Evolutionary conservation across 2,888 invertebrate genomes (phyloP), one percentile per base, ranked within the genome.

Genomic region (Lasius fuliginosus): DNA sequence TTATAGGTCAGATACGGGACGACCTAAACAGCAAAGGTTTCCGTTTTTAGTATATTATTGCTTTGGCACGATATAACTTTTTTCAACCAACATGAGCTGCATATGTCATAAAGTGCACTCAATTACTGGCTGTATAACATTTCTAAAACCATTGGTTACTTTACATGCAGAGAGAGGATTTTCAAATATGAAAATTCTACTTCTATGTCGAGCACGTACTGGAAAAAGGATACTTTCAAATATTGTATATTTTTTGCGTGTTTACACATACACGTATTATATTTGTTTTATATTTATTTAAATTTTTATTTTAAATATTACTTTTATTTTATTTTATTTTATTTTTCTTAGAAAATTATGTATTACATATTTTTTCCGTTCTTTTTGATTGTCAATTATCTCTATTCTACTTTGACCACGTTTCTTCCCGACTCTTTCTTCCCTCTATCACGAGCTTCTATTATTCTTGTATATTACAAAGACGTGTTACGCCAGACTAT

Each of bases 381-480:
- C 8, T 56, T 58, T 9, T 53, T n/a, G 46, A 30, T 49, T 49
- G 33, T 40, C 23, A 76, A 65, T 77, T 56, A 77, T 40, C n/a
- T 30, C 27, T 56, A 3, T 40, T 67, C 12, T 8, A n/a, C 12
- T 30, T 68, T 1, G 30, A 11, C 9, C 69, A 9, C 27, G 27
- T 42, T 58, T 77, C 56, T 30, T 56, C 15, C 9, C 18, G 40
- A 73, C 27, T 73, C 23, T 23, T 23, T 23, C 23, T 23, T 23
- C 23, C 23, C 23, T 23, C 36, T 74, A 33, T 46, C 53, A n/a
- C 15, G 27, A 30, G 15, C 65, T 23, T 36, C 6, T 69, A 69
- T 56, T 77, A 77, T 77, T 69, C 40, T 40, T 53, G n/a, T 30
- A 56, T 77, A 69, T 77, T 69, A 36, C 40, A 40, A 68, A 67